Conservation (phyloP, 2,888 invertebrate species). For the Blastobasis adustella region DNA sequence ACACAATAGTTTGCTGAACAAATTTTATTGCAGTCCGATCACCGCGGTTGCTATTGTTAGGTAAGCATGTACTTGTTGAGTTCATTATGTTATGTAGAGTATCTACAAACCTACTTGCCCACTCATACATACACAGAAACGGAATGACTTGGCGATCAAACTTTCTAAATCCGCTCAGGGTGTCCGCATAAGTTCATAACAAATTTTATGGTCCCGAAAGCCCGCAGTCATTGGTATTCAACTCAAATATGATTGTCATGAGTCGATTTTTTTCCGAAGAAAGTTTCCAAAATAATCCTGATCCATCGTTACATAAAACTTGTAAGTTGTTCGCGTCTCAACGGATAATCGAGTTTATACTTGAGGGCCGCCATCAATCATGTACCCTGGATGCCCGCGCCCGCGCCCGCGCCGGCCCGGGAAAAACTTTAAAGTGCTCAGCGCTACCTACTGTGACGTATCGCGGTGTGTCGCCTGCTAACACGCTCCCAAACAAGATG, state of each 20-base stretch:
- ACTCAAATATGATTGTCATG: conserved; percentile 68
- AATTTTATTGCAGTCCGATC: too few relatives aligned
- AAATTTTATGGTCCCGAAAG: conserved; percentile 7
- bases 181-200: conserved; percentile 10
- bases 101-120: not conserved
- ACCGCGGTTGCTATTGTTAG: too few relatives aligned
- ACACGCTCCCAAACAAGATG: not conserved
- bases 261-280: conserved; percentile 58
- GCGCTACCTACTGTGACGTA: conserved; percentile 50
- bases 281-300: conserved; percentile 68
- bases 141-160: not conserved
- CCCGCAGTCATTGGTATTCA: conserved; percentile 53
- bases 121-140: not conserved
- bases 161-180: not conserved
- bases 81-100: too few relatives aligned
- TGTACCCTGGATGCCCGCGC: conserved; percentile 48
- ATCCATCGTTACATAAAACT: conserved; percentile 75
- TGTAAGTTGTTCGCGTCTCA: conserved; percentile 73
- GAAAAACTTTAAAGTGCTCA: conserved; percentile 68
- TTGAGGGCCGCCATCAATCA: conserved; percentile 73
- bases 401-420: conserved; percentile 25
- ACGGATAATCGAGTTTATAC: conserved; percentile 75
- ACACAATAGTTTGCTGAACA: too few relatives aligned
- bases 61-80: too few relatives aligned
- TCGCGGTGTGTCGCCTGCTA: conserved; percentile 20